phyloP scores from a whole-genome alignment of 1,140 invertebrate genomes.

The Maniola jurtina region DNA sequence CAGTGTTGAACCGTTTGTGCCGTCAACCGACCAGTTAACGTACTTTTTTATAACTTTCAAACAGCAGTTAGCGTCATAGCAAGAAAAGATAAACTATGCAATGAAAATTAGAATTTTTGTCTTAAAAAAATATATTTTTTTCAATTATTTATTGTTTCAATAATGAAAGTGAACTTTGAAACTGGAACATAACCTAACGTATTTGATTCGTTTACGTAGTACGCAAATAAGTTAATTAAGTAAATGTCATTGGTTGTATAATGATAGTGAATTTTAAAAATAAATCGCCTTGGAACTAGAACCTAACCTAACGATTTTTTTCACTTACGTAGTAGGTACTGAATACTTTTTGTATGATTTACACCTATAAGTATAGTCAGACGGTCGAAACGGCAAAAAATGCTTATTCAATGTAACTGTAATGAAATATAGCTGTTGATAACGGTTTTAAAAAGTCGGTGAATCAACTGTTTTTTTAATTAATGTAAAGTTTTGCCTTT shows the following conservation, averaged over 20 bases:
- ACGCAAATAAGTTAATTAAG: neutral
- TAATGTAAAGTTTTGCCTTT: neutral
- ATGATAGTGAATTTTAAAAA: too few species aligned
- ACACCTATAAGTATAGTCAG: slow-evolving; percentile 10
- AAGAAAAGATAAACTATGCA: neutral
- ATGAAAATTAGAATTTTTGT: too few species aligned
- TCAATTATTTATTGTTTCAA: too few species aligned
- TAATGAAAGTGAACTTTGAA: too few species aligned
- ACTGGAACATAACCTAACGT: too few species aligned
- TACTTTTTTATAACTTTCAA: slow-evolving; percentile 34
- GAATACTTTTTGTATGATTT: slow-evolving; percentile 1
- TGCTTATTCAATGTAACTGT: slow-evolving; percentile 36
- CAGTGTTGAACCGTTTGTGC: slow-evolving; percentile 39
- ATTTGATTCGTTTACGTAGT: too few species aligned
- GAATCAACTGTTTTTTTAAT: slow-evolving; percentile 9
- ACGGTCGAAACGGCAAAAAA: slow-evolving; percentile 14
- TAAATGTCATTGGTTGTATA: too few species aligned
- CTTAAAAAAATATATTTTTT: too few species aligned
- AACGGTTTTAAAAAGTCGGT: slow-evolving; percentile 23
- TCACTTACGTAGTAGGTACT: too few species aligned
- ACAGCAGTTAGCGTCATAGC: slow-evolving; percentile 30
- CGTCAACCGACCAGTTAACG: slow-evolving; percentile 41
- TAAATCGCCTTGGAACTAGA: too few species aligned
- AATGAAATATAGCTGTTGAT: slow-evolving; percentile 33
- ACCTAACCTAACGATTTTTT: too few species aligned